phyloP scores from a whole-genome alignment of 2,888 invertebrate species.

The Clivina fossor region DNA sequence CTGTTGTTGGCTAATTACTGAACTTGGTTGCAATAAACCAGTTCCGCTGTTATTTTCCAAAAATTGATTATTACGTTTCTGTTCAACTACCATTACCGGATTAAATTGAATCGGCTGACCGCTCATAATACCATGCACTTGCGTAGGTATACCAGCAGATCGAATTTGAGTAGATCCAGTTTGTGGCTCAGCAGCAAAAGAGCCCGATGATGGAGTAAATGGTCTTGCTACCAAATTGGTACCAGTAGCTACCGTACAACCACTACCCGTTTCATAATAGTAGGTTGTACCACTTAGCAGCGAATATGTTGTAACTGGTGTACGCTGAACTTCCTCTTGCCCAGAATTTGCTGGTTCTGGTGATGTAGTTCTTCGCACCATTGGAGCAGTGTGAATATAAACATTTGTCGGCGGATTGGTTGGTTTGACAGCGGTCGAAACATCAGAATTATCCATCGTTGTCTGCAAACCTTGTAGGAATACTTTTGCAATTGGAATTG shows the following conservation, averaged over 20 bases:
- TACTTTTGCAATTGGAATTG: constrained; percentile 52
- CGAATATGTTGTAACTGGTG: constrained; percentile 48
- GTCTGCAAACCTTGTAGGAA: constrained; percentile 43
- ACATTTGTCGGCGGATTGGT: constrained; percentile 44
- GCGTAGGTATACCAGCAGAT: constrained; percentile 45
- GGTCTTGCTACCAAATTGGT: constrained; percentile 42
- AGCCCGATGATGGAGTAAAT: constrained; percentile 46
- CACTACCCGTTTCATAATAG: constrained; percentile 50
- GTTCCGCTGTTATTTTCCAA: constrained; percentile 15
- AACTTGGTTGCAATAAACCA: constrained; percentile 18
- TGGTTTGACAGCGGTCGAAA: constrained; percentile 39
- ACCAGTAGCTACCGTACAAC: constrained; percentile 44
- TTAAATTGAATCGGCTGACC: constrained; percentile 51
- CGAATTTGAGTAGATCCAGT: constrained; percentile 45
- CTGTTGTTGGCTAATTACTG: constrained; percentile 34
- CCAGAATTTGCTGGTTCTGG: constrained; percentile 46
- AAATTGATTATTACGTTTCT: constrained; percentile 42
- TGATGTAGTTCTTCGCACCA: constrained; percentile 47
- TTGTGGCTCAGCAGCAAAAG: constrained; percentile 48
- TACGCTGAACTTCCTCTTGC: constrained; percentile 39
- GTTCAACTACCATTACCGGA: constrained; percentile 54
- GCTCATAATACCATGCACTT: constrained; percentile 48
- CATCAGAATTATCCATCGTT: constrained; percentile 31
- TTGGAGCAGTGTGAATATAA: constrained; percentile 50
- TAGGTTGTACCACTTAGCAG: constrained; percentile 48